Percentiles rank a stretch among this genome's conserved stretches.
Evolutionary conservation across 2,888 invertebrate species (phyloP).

Genomic region (Lochmaea crataegi): DNA sequence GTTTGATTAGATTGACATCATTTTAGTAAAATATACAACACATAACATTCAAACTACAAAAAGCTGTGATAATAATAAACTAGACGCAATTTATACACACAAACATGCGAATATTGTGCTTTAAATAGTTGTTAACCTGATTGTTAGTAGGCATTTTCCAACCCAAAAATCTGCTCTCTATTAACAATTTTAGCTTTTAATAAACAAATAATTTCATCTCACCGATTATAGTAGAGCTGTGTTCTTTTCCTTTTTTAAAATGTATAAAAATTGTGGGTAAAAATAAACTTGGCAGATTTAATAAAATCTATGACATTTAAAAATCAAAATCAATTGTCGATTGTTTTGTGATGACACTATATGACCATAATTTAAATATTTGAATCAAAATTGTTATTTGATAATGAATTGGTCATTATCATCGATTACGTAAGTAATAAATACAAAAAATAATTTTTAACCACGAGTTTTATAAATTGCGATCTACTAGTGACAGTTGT

Average conservation of each 20-base stretch:
- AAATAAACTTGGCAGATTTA: constrained; percentile 40
- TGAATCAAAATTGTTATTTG: constrained; percentile 9
- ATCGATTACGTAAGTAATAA: constrained; percentile 40
- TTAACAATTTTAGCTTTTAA: constrained; percentile 8
- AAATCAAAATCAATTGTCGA: constrained; percentile 24
- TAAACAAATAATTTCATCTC: constrained; percentile 32
- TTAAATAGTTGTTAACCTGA: constrained; percentile 47
- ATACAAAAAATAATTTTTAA: constrained; percentile 21
- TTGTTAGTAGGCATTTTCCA: constrained; percentile 53
- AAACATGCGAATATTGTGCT: constrained; percentile 27
- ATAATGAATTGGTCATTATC: constrained; percentile 34
- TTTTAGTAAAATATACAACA: neutral
- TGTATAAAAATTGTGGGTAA: constrained; percentile 44
- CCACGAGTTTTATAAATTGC: constrained; percentile 29
- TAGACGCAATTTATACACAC: constrained; percentile 17
- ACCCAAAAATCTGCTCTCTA: constrained; percentile 12
- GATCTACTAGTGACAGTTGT: constrained; percentile 4
- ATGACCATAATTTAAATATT: neutral
- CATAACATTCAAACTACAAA: constrained; percentile 6
- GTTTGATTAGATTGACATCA: neutral
- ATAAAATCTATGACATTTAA: constrained; percentile 28
- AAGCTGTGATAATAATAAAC: constrained; percentile 14
- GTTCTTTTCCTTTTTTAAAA: constrained; percentile 45
- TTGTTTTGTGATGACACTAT: constrained; percentile 23
- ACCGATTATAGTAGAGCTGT: constrained; percentile 27